phyloP scores from a whole-genome alignment of 2,797 vertebrate species.

The Sylvilagus floridanus region DNA sequence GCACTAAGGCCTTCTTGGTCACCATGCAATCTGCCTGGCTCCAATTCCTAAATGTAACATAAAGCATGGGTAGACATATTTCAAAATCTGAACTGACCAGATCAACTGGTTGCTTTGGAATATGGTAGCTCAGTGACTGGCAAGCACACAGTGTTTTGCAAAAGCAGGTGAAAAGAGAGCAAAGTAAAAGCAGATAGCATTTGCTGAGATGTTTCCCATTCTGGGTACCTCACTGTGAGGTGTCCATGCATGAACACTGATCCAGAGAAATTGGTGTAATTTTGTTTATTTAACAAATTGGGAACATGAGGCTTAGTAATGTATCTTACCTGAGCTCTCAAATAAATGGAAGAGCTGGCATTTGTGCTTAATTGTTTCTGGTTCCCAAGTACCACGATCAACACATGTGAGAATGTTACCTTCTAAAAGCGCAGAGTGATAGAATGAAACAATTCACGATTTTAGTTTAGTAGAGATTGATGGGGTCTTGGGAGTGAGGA shows the following conservation, averaged over 20 bases:
- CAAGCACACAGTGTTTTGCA: neutral
- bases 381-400: neutral
- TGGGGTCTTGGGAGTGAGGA: neutral
- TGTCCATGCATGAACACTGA: neutral
- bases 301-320: neutral
- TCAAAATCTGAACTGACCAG: neutral
- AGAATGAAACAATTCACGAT: neutral
- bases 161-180: neutral
- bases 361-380: neutral
- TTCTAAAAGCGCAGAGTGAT: neutral
- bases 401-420: neutral
- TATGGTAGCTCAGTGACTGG: neutral
- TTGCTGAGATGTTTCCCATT: neutral
- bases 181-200: neutral
- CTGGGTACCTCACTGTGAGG: rapidly evolving
- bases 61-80: neutral
- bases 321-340: neutral
- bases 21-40: too few species aligned
- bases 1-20: neutral
- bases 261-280: neutral
- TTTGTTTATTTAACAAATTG: neutral
- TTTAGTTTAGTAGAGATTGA: neutral
- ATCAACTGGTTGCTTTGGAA: neutral
- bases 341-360: neutral
- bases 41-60: neutral